Evolutionary conservation across 2,888 invertebrate species (phyloP).

Genomic region (Acrobasis suavella): DNA sequence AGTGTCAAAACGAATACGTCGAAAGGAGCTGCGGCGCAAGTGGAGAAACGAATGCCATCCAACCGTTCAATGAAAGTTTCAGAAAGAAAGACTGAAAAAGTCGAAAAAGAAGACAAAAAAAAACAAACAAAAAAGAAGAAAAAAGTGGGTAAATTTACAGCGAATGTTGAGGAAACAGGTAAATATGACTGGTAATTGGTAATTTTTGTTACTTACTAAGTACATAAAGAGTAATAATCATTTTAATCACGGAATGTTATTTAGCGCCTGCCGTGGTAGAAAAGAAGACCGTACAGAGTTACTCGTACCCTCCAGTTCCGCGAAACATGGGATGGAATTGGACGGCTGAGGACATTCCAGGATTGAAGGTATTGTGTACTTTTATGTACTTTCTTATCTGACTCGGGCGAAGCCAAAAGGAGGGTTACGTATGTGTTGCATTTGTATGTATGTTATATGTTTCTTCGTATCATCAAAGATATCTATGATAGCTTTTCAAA

Average conservation of each 20-base stretch:
- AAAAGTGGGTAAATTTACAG: conserved; percentile 56
- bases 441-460: too few species aligned
- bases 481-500: too few species aligned
- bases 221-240: too few species aligned
- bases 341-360: conserved; percentile 71
- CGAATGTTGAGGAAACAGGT: conserved; percentile 49
- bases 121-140: conserved; percentile 46
- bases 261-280: conserved; percentile 42
- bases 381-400: neutral
- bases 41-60: conserved; percentile 32
- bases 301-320: conserved; percentile 66
- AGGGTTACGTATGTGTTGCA: too few species aligned
- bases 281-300: conserved; percentile 49
- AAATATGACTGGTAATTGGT: conserved; percentile 32
- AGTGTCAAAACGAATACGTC: conserved; percentile 47
- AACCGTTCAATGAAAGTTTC: conserved; percentile 40
- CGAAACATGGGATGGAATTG: conserved; percentile 76
- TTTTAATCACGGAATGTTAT: conserved; percentile 22
- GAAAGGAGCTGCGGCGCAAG: conserved; percentile 32
- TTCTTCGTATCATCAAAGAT: too few species aligned
- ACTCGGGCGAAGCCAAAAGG: too few species aligned
- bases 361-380: conserved; percentile 57
- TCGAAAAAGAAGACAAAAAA: conserved; percentile 36
- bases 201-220: too few species aligned
- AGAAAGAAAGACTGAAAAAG: conserved; percentile 40